Percentiles rank a stretch among this genome's conserved stretches.
These are phyloP conservation scores for Brevimyrus niger DNA, from an alignment of 2,113 vertebrate genomes.

Conservation along the genomic window DNA sequence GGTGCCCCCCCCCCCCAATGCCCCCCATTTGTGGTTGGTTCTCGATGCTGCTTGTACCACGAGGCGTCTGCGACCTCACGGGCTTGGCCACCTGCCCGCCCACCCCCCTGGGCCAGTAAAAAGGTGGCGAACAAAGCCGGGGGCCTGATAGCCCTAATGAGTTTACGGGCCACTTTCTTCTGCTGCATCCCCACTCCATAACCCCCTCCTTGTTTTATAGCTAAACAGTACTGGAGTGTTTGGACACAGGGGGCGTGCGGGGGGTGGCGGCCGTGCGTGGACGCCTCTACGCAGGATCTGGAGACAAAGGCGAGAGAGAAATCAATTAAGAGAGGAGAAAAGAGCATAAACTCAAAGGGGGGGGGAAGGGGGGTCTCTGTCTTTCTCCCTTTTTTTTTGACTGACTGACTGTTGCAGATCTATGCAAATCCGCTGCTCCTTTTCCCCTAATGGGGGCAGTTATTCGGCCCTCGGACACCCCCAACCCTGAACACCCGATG, in stretches of 20 bases:
- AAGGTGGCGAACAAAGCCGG: constrained; percentile 55
- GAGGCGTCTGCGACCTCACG: too few relatives aligned
- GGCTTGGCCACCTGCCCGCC: constrained; percentile 1
- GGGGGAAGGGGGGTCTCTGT: not conserved
- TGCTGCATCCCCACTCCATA: constrained; percentile 61
- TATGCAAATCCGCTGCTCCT: not conserved
- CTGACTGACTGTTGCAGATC: not conserved
- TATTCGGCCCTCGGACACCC: not conserved
- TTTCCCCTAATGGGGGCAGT: not conserved
- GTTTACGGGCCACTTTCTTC: constrained; percentile 54
- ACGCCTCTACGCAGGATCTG: not conserved
- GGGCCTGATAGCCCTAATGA: constrained; percentile 67
- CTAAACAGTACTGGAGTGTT: constrained; percentile 65
- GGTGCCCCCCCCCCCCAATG: too few relatives aligned
- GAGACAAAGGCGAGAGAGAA: constrained; percentile 16
- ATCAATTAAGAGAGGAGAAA: constrained; percentile 20
- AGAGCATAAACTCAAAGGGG: not conserved
- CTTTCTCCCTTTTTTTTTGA: not conserved
- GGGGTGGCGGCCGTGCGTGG: constrained; percentile 15
- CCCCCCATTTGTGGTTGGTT: too few relatives aligned
- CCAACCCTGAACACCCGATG: not conserved
- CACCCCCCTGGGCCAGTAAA: constrained; percentile 44
- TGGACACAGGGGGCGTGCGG: constrained; percentile 45
- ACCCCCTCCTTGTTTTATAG: constrained; percentile 47
- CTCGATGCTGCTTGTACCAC: too few relatives aligned